phyloP scores from a whole-genome alignment of 2,888 invertebrate species.

The Nycteola revayana region DNA sequence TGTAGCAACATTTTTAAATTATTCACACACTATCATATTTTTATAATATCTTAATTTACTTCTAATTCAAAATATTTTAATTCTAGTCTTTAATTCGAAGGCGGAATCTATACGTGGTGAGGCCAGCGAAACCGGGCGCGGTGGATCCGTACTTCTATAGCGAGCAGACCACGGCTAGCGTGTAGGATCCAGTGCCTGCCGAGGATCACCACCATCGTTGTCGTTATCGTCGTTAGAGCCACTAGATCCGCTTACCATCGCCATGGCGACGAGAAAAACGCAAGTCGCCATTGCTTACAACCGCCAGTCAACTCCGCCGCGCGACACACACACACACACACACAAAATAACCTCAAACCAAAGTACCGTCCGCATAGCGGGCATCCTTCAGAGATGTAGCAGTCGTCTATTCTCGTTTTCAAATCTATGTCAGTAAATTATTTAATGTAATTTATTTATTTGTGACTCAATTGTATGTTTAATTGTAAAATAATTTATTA shows the following conservation, averaged over 20 bases:
- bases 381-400: slow-evolving; percentile 55
- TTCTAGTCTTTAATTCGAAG: slow-evolving; percentile 83
- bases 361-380: slow-evolving; percentile 65
- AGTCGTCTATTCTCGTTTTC: slow-evolving; percentile 61
- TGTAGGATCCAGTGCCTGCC: slow-evolving; percentile 39
- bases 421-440: slow-evolving; percentile 79
- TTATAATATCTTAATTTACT: slow-evolving; percentile 1
- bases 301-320: slow-evolving; percentile 36
- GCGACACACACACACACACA: slow-evolving; percentile 36
- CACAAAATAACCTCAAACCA: slow-evolving; percentile 73
- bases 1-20: too few species aligned
- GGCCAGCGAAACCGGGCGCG: slow-evolving; percentile 78
- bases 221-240: neutral
- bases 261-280: neutral
- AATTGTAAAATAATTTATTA: slow-evolving; percentile 68
- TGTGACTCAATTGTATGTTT: slow-evolving; percentile 71
- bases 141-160: slow-evolving; percentile 83
- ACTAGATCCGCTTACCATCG: neutral
- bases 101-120: slow-evolving; percentile 84
- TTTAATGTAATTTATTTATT: slow-evolving; percentile 80
- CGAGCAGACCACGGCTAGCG: slow-evolving; percentile 64
- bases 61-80: slow-evolving; percentile 55
- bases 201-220: slow-evolving; percentile 12
- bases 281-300: slow-evolving; percentile 19
- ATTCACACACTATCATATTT: too few species aligned